Evolutionary conservation across 2,888 invertebrate species (phyloP), one percentile per base, ranked within the genome.

Genomic region (Nowickia ferox): DNA sequence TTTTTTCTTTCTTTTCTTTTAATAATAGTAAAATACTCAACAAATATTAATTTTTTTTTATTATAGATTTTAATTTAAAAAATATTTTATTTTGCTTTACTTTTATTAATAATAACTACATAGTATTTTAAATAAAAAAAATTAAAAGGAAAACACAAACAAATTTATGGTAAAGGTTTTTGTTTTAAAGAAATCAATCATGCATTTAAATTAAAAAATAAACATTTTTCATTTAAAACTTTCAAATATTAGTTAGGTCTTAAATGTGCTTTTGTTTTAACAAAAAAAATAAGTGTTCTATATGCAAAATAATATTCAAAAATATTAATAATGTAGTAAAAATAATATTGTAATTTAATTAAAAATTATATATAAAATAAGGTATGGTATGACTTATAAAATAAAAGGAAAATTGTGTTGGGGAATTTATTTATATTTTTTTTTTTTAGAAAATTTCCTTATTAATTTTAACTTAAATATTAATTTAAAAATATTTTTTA

Each of bases 1-100:
- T 57, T 86, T 85, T 82, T 79, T 87, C 83, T 57, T 85, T 86
- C 77, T 86, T 87, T 88, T 87, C 85, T 82, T 75, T 71, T 63
- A 89, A 90, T 91, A 88, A 89, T 90, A 89, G 87, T 90, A 91
- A 92, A 92, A 92, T 92, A 92, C 90, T 92, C 91, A 92, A 92
- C 92, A 92, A 92, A 92, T 91, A 90, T 91, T 88, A 89, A 87
- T 86, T 86, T 86, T 86, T n/a, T 82, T 78, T 88, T 74, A 40
- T 69, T 87, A 83, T 80, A 84, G 66, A 74, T 75, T 71, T 87
- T 86, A 81, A 86, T 83, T 85, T 71, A 87, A 87, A 87, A 86
- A 87, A 78, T 19, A 6, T 83, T 84, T 69, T 80, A 65, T 61
- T 86, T 66, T 79, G 51, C 78, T 80, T 81, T 83, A 63, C 42